These are phyloP conservation scores for Hyles lineata DNA, from an alignment of 2,888 invertebrate genomes.

Conservation along the genomic window DNA sequence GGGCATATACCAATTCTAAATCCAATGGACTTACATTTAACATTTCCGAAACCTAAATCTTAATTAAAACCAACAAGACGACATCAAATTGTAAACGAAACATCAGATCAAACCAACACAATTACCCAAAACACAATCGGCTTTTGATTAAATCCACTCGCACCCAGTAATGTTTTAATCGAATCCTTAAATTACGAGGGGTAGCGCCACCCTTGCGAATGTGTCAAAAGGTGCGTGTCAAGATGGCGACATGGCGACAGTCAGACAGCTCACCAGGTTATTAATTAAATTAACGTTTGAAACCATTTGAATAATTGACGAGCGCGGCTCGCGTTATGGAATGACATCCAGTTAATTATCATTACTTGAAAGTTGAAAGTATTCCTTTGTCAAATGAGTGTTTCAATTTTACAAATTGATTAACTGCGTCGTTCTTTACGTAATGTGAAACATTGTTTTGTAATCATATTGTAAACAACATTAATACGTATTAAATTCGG, in stretches of 20 bases:
- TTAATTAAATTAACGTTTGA: constrained; percentile 21
- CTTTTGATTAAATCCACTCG: not conserved
- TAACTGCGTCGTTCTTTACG: not conserved
- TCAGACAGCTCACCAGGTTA: not conserved
- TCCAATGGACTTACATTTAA: no score
- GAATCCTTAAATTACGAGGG: constrained; percentile 11
- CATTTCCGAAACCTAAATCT: no score
- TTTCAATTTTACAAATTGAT: not conserved
- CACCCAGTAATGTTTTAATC: constrained; percentile 6
- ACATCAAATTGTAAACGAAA: not conserved
- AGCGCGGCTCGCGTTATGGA: not conserved
- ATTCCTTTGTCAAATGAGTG: not conserved
- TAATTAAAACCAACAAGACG: not conserved
- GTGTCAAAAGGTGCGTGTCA: constrained; percentile 23
- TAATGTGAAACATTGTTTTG: not conserved
- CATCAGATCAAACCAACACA: not conserved
- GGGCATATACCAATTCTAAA: no score
- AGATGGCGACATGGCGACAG: constrained; percentile 3
- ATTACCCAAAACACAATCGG: not conserved
- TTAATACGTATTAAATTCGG: no score
- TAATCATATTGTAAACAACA: no score
- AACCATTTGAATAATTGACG: constrained; percentile 21
- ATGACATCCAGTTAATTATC: constrained; percentile 2
- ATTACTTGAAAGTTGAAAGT: not conserved
- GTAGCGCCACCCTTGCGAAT: not conserved